A percentile compares a stretch with the other conserved stretches of the same genome.
phyloP scores from a whole-genome alignment of 2,797 vertebrate species.

The Cynopterus sphinx region DNA sequence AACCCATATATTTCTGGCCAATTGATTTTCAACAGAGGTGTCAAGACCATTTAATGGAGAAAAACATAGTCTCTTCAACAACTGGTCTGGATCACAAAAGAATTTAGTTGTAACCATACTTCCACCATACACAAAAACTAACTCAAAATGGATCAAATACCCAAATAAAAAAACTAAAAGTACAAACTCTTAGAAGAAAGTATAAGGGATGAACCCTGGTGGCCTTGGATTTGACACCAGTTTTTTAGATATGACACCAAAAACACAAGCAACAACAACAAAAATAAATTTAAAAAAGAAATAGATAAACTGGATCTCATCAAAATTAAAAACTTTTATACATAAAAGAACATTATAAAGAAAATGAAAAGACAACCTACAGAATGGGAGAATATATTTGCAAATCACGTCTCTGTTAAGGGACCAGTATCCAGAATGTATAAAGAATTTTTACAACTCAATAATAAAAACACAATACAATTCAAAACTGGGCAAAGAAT shows the following conservation, averaged over 20 bases:
- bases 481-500: background rate
- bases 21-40: background rate
- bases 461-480: background rate
- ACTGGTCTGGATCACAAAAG: background rate
- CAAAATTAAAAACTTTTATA: background rate
- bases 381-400: background rate
- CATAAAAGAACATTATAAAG: background rate
- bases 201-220: background rate
- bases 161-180: background rate
- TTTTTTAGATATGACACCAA: background rate
- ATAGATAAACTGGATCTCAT: background rate
- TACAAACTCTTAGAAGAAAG: background rate
- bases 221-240: background rate
- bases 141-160: background rate
- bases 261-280: background rate
- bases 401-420: background rate
- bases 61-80: background rate
- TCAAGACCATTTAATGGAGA: background rate
- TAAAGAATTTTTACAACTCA: background rate
- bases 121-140: conserved; percentile 1
- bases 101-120: background rate
- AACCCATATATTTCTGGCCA: background rate
- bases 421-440: background rate
- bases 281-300: background rate
- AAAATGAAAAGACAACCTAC: background rate